Base-by-base conservation (phyloP, 2,888 invertebrate species). In the Dendrolimus houi region DNA sequence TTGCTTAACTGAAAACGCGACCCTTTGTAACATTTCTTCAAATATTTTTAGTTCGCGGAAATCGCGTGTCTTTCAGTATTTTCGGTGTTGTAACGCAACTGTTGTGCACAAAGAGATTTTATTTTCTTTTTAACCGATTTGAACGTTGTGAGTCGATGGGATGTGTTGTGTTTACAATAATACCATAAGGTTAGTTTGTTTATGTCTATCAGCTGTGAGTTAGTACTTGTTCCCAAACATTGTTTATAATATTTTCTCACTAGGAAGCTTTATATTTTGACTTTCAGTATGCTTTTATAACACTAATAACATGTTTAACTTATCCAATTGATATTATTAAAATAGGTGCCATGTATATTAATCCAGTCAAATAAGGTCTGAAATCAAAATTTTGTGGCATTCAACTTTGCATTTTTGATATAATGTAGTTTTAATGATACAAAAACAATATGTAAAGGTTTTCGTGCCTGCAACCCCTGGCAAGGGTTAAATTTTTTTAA, bases 41-140 rank as follows among this genome's bases (percentile, higher is more conserved):
- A 83, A 83, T 83, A 86, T 85, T 83, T 85, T 83, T 83, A 83
- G 77, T 81, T 70, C 70, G 68, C 78, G 81, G 77, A 79, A 81
- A 84, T 76, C 73, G 78, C 75, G 81, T 82, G 80, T 75, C 71
- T 64, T 58, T 60, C 40, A 55, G 29, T 41, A 47, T 61, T 64
- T 72, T 70, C 65, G 67, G 65, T 67, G 64, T 69, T 65, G 62
- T 60, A 65, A 65, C 58, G 59, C 64, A 61, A 68, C 29, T 29
- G 29, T 29, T 29, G 72, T 72, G 69, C 66, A 67, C 68, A 70
- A 72, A 77, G 79, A 75, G 77, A 76, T 76, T 81, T 77, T 70
- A 64, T 69, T 67, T 64, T 61, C 56, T 64, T 56, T 57, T 60
- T 47, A 13, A 13, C 59, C 61, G 61, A 66, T 68, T 70, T 68